phyloP scores from a whole-genome alignment of 2,113 vertebrate genomes.

The Sander lucioperca region DNA sequence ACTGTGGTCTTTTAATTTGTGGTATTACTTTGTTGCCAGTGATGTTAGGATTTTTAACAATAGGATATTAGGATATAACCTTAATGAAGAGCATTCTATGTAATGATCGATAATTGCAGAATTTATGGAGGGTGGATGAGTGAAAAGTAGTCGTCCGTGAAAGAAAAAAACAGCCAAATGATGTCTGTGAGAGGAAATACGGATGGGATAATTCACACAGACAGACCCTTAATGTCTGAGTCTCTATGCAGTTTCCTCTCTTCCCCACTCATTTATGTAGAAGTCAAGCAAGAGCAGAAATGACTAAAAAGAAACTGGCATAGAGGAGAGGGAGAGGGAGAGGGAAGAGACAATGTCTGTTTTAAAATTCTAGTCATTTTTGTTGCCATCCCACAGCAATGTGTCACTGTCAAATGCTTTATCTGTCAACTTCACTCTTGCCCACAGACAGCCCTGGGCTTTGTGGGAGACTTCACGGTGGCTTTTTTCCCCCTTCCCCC shows the following conservation, averaged over 20 bases:
- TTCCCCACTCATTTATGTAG: conserved; percentile 65
- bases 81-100: conserved; percentile 69
- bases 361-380: conserved; percentile 85
- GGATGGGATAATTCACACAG: conserved; percentile 48
- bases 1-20: conserved; percentile 51
- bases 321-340: background rate
- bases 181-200: conserved; percentile 57
- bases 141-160: conserved; percentile 64
- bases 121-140: conserved; percentile 63
- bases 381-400: conserved; percentile 81
- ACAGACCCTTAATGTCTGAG: conserved; percentile 42
- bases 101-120: conserved; percentile 73
- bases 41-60: conserved; percentile 59
- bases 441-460: conserved; percentile 79
- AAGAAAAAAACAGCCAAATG: conserved; percentile 61
- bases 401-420: conserved; percentile 86
- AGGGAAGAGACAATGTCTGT: conserved; percentile 48
- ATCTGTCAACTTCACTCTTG: conserved; percentile 84
- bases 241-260: conserved; percentile 48
- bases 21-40: conserved; percentile 28
- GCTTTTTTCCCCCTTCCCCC: conserved; percentile 34
- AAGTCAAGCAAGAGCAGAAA: conserved; percentile 51
- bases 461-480: conserved; percentile 84
- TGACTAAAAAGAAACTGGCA: background rate
- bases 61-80: conserved; percentile 59